These are phyloP conservation scores for Kryphioiulus occultus DNA, from an alignment of 2,888 invertebrate species.

Conservation along the genomic window DNA sequence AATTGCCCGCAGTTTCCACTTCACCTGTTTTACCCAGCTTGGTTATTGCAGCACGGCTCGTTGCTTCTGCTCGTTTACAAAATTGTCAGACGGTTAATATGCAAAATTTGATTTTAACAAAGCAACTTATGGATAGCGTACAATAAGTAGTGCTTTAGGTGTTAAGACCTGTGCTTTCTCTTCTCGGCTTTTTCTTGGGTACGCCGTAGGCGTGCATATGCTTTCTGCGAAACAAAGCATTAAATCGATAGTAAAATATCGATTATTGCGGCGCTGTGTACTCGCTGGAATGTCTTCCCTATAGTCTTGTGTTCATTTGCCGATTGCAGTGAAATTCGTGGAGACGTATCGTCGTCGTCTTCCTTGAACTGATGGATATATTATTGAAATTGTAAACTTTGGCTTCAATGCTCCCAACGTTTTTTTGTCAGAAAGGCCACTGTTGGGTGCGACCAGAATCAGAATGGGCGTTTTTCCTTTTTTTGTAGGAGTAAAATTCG, in stretches of 20 bases:
- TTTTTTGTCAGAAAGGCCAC: background rate
- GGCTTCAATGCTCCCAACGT: background rate
- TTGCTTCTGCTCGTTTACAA: background rate
- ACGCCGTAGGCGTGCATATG: background rate
- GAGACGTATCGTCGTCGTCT: background rate
- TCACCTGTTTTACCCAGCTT: background rate
- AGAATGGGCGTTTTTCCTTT: no score
- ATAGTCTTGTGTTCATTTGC: background rate
- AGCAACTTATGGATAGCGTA: background rate
- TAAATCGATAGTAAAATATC: slow-evolving; percentile 20
- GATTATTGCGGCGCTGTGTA: background rate
- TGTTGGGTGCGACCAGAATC: background rate
- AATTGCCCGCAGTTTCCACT: background rate
- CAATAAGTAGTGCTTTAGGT: background rate
- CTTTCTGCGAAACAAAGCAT: background rate
- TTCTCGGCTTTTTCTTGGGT: background rate
- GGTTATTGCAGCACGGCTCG: slow-evolving; percentile 5
- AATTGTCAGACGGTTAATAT: background rate
- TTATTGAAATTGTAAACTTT: slow-evolving; percentile 7
- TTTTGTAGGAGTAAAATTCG: no score
- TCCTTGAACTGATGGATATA: background rate
- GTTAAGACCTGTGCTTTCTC: background rate
- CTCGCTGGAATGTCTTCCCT: background rate
- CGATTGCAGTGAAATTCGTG: background rate
- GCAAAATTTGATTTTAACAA: background rate